Base-by-base conservation (phyloP, 64 coral and sea anemone species). In the Dendronephthya gigantea region DNA sequence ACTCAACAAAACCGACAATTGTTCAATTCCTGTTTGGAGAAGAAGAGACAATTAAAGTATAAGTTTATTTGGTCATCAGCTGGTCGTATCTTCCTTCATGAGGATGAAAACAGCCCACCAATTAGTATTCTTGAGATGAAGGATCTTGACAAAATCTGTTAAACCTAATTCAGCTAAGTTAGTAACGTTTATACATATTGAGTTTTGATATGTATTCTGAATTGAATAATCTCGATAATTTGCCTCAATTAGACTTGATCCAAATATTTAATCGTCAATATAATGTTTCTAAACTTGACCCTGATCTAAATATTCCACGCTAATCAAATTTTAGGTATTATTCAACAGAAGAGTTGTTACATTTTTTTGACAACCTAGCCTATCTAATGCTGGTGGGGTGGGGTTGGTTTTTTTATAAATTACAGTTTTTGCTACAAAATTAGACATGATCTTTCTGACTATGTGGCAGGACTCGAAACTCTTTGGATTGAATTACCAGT, bases 401-500 rank as follows among this genome's bases (percentile, higher is more conserved):
- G n/a, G n/a, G n/a, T n/a, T n/a, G n/a, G n/a, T n/a, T n/a, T 70
- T 68, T 86, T 39, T 49, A 86, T 28, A 86, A 56, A 28, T 50
- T 86, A 45, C 39, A 34, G 31, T 56, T 39, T 39, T 40, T 40
- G 84, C 16, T 86, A 50, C 9, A 22, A 45, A 45, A 45, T 45
- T 45, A 45, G 11, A 45, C 11, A 45, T 45, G 11, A 45, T 6
- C 4, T 58, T 58, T 58, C 51, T 19, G 51, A 58, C 2, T 4
- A 16, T 3, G 23, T 19, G 22, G 2, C 14, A 58, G 14, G 23
- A 7, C 48, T 9, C 16, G 48, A 50, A 9, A 9, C 48, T 7
- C 25, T 70, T 7, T 70, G 66, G 23, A 31, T 70, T 70, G 66
- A 70, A n/a, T 9, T 70, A n/a, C 66, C 9, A 70, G 25, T 6